Percentiles rank a stretch among this genome's conserved stretches.
These are phyloP conservation scores for Apis laboriosa DNA, from an alignment of 1,140 invertebrate genomes.

Conservation along the genomic window DNA sequence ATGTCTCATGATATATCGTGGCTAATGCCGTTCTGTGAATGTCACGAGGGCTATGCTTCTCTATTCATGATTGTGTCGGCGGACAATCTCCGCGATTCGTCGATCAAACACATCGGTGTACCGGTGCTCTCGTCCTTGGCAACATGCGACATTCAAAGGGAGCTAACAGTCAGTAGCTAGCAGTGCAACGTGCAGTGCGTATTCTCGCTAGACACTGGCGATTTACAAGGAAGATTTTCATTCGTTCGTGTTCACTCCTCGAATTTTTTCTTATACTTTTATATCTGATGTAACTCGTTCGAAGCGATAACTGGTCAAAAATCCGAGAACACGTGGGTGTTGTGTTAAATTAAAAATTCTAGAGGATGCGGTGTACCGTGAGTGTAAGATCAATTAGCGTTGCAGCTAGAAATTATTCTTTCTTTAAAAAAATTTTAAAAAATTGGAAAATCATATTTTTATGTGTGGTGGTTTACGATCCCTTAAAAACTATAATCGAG, in stretches of 20 bases:
- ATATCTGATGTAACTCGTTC: not conserved
- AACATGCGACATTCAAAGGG: constrained; percentile 66
- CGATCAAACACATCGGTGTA: constrained; percentile 35
- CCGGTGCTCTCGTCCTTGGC: constrained; percentile 61
- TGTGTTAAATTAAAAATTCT: not conserved
- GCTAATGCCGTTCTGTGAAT: constrained; percentile 59
- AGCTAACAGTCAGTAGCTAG: constrained; percentile 58
- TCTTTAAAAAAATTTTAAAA: not conserved
- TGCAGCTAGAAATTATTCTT: not conserved
- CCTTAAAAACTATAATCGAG: too few relatives aligned
- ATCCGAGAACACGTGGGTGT: not conserved
- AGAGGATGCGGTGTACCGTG: too few relatives aligned
- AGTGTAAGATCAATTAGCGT: not conserved
- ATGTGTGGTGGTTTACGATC: too few relatives aligned
- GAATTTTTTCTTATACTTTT: not conserved
- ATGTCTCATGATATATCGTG: constrained; percentile 61
- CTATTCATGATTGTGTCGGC: constrained; percentile 45
- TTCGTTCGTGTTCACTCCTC: not conserved
- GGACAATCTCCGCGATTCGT: constrained; percentile 22
- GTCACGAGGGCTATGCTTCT: constrained; percentile 54
- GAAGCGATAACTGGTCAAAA: not conserved
- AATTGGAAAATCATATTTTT: too few relatives aligned
- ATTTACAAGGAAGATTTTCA: constrained; percentile 54
- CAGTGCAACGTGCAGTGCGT: constrained; percentile 63
- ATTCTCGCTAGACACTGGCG: constrained; percentile 55